Evolutionary conservation across 1,140 invertebrate species (phyloP), one percentile per base, ranked within the genome.

Genomic region (Cydia fagiglandana): DNA sequence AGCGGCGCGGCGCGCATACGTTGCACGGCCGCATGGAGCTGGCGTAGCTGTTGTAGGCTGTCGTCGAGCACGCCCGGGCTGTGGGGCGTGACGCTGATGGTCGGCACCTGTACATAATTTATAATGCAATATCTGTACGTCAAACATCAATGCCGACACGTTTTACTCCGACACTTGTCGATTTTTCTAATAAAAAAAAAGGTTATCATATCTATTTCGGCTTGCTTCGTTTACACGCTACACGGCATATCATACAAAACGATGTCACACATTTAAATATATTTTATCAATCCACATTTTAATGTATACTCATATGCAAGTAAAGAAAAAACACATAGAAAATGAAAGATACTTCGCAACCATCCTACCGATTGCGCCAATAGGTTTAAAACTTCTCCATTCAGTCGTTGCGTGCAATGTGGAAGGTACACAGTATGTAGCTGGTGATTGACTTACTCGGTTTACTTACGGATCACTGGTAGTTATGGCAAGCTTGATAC

Each of bases 71-170:
- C 87, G 15, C 93, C 95, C 34, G 96, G 96, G 74, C 96, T 97
- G 88, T 97, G 96, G 2, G 96, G 96, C 41, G 97, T 97, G 64
- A 98, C 96, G 91, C 96, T 97, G 83, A 97, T 97, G 73, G 95
- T 97, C 77, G 24, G 24, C 24, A 24, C 24, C 24, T 24, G 24
- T 2, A 24, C 24, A 24, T 24, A 24, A 24, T 1, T 24, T n/a
- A n/a, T n/a, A n/a, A n/a, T 45, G 20, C 6, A 64, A 34, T 50
- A 75, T 56, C 5, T 30, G 4, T 17, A 61, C 13, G 5, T 50
- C 47, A 50, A 50, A 50, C 47, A 13, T 50, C 47, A 50, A 13
- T 50, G 7, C 34, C 34, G 6, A 30, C 6, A 6, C 34, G 34
- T 7, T 38, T 38, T 38, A 38, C 34, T 7, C 34, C 34, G 34